Evolutionary conservation across 2,888 invertebrate species (phyloP), one percentile per base, ranked within the genome.

Genomic region (Boloria selene): DNA sequence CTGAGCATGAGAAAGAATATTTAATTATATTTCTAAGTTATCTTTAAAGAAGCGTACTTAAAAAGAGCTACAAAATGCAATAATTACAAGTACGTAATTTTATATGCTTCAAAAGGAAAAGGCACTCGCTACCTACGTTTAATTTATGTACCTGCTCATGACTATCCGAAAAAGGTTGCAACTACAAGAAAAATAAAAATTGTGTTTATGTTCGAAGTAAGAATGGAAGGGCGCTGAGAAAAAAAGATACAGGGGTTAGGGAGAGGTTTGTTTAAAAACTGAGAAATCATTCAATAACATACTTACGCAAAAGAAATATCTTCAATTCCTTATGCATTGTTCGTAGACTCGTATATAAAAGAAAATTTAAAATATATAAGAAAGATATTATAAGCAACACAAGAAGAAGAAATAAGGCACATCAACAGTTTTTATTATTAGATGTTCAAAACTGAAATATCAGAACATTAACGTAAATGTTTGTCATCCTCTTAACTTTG

Each of bases 121-220:
- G 79, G 79, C 81, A 80, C 79, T 82, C 77, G 73, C 84, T 88
- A 90, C 84, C 88, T 84, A 86, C 81, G 75, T 81, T 81, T 76
- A 71, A 75, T 74, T 76, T 79, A 82, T 83, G 83, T 92, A 92
- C 92, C 92, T 92, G 92, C 82, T 92, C 87, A 82, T 92, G 89
- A 88, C 92, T 92, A 89, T 92, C 92, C 92, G 92, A 92, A 83
- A 87, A 92, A 83, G 92, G 92, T 88, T 90, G 90, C 87, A 92
- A 90, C 92, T 92, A 92, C 90, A 92, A 88, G 86, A 84, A 81
- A 87, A 88, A 86, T 76, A 84, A 82, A 85, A 75, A 79, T 70
- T 60, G 77, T 79, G 76, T 83, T 83, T 83, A 83, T 80, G 81
- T 73, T 75, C 70, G 72, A 74, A 74, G 72, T 73, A 71, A 63